Base-by-base conservation (phyloP, 2,797 vertebrate species). In the Gymnoscopelus braueri region DNA sequence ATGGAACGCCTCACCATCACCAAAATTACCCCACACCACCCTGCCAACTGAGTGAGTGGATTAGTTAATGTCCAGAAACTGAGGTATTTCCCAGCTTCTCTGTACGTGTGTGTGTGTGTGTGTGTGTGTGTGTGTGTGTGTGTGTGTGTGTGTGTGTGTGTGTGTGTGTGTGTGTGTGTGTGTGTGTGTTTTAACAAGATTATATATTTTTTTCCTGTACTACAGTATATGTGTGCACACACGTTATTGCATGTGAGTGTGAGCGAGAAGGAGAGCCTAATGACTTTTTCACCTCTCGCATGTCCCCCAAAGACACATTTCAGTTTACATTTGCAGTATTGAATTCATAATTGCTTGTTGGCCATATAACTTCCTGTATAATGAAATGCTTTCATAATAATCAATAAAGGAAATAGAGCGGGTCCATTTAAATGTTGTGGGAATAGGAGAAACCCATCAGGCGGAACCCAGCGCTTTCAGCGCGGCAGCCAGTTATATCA, bases 321-420 rank as follows among this genome's bases (percentile, higher is more conserved):
- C 80, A 82, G 84, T 89, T 90, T 89, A 89, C 80, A 89, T 91
- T 89, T 88, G 82, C 72, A 5, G 69, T 88, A 89, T 89, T 89
- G 88, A 91, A 91, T 89, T 90, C 75, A 88, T 91, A 92, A 92
- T 92, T 92, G 89, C 89, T 88, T 92, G 91, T 92, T 86, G 88
- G 84, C 80, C 69, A 51, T 87, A 87, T 85, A 84, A 87, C 88
- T 88, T 90, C 82, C 87, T 87, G 84, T 65, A 78, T 90, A 92
- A 90, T 91, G 88, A 92, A 92, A 92, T 81, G 88, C 81, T 88
- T 86, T 86, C 88, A 90, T 91, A 79, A 85, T 85, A 91, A 92
- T 92, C 89, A 90, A 92, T 91, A 89, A 5, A 81, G 88, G 87
- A 92, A 91, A 89, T 80, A 90, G 88, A 88, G 83, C 87, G 29